phyloP scores from a whole-genome alignment of 2,888 invertebrate genomes.

The Chrysotoxum bicinctum region DNA sequence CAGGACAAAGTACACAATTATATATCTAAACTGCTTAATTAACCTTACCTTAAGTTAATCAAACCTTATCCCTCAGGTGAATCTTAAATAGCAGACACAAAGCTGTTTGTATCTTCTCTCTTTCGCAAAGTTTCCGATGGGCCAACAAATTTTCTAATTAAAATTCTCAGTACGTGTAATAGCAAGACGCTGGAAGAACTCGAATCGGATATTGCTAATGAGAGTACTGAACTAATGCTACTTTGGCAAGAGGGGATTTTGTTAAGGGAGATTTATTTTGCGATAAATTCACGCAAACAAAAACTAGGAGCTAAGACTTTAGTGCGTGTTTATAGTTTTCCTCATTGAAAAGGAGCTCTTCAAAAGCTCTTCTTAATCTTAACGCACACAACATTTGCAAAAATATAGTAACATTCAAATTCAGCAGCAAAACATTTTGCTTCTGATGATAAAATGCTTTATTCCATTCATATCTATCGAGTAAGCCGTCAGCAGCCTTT shows the following conservation, averaged over 20 bases:
- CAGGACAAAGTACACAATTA: constrained; percentile 19
- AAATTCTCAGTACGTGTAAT: constrained; percentile 45
- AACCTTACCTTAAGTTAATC: constrained; percentile 45
- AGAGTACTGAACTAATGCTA: constrained; percentile 14
- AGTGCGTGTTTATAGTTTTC: constrained; percentile 10
- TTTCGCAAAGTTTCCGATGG: constrained; percentile 39
- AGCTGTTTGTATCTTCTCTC: constrained; percentile 11
- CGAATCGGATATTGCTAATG: constrained; percentile 30
- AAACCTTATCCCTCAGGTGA: constrained; percentile 46
- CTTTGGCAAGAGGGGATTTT: not conserved
- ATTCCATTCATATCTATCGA: constrained; percentile 1
- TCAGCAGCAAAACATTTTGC: constrained; percentile 2
- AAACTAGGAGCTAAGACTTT: not conserved
- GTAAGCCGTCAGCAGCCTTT: constrained; percentile 1
- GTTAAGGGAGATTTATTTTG: constrained; percentile 12
- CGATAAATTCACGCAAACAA: not conserved
- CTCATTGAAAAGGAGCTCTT: not conserved
- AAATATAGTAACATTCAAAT: not conserved
- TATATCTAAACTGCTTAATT: constrained; percentile 49
- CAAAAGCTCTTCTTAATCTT: not conserved
- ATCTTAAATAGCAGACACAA: constrained; percentile 19
- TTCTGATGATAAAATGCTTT: not conserved
- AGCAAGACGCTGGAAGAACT: constrained; percentile 14
- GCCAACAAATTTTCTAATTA: constrained; percentile 53
- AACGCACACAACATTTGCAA: not conserved